Conservation (phyloP, 1,140 invertebrate genomes). For the Calliopsis andreniformis region DNA sequence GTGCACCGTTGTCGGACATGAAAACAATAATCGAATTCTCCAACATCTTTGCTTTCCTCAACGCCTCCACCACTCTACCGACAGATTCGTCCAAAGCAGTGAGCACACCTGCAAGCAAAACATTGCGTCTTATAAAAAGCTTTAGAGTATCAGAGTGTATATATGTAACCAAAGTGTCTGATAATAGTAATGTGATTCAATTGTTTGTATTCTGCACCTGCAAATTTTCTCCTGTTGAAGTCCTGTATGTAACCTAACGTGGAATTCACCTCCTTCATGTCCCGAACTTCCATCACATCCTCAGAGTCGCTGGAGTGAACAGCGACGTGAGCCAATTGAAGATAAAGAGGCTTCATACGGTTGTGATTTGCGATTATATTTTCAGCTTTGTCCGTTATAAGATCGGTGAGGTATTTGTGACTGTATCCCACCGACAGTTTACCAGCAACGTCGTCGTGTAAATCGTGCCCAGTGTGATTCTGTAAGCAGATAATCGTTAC, state of each 20-base stretch:
- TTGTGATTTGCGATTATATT: slow-evolving; percentile 82
- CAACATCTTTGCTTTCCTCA: slow-evolving; percentile 81
- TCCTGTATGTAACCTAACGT: slow-evolving; percentile 84
- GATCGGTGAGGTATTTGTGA: slow-evolving; percentile 84
- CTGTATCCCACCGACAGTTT: slow-evolving; percentile 66
- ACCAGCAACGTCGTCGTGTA: slow-evolving; percentile 77
- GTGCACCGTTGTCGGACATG: slow-evolving; percentile 87
- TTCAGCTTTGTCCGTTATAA: slow-evolving; percentile 83
- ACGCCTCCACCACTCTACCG: slow-evolving; percentile 82
- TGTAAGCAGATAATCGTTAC: slow-evolving; percentile 29
- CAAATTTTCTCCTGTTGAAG: slow-evolving; percentile 81
- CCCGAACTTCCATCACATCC: slow-evolving; percentile 79
- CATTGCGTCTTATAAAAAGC: neutral
- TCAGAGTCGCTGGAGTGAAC: slow-evolving; percentile 81
- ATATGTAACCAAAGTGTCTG: neutral
- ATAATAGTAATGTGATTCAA: neutral
- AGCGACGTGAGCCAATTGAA: slow-evolving; percentile 84
- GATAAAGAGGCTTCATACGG: slow-evolving; percentile 81
- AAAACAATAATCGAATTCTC: slow-evolving; percentile 88
- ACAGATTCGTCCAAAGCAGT: slow-evolving; percentile 85
- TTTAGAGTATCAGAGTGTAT: neutral
- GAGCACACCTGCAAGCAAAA: slow-evolving; percentile 82
- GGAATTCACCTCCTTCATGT: slow-evolving; percentile 78
- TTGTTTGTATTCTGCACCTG: slow-evolving; percentile 75
- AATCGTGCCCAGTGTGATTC: slow-evolving; percentile 80